Conservation (phyloP, 2,888 invertebrate species). For the Thelaira solivaga region DNA sequence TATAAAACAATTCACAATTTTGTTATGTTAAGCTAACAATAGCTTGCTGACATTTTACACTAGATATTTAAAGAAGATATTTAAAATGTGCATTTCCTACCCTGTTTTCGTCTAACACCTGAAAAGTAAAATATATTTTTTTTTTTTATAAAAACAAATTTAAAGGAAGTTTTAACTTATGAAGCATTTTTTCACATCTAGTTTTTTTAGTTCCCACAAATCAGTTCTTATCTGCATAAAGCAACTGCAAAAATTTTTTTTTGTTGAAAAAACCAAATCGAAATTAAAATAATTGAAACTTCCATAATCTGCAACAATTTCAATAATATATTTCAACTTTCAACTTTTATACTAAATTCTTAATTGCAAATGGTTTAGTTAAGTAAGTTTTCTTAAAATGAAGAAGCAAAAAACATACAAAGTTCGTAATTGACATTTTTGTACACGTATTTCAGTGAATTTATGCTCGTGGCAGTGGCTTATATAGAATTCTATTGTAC, state of each 20-base stretch:
- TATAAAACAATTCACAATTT: too few relatives aligned
- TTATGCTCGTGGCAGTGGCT: conserved; percentile 13
- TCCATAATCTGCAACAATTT: neutral
- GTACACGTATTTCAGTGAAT: conserved; percentile 9
- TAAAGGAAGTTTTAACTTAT: neutral
- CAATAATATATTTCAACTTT: conserved; percentile 9
- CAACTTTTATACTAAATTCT: conserved; percentile 9
- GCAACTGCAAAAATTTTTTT: neutral
- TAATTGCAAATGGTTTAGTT: conserved; percentile 25
- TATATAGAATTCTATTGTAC: conserved; percentile 29
- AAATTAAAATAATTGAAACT: conserved; percentile 20
- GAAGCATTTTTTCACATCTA: neutral
- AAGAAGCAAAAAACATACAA: neutral
- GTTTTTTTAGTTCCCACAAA: neutral
- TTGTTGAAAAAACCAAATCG: neutral
- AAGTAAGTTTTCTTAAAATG: conserved; percentile 32
- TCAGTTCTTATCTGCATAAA: conserved; percentile 6
- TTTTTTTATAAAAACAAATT: neutral
- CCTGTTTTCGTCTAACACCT: too few relatives aligned
- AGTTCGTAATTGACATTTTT: conserved; percentile 45
- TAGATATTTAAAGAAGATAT: too few relatives aligned
- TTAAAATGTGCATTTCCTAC: too few relatives aligned
- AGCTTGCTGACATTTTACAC: too few relatives aligned
- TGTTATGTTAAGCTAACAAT: too few relatives aligned
- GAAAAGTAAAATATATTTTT: neutral